Evolutionary conservation across 2,888 invertebrate genomes (phyloP).

Genomic region (Rhagonycha fulva): DNA sequence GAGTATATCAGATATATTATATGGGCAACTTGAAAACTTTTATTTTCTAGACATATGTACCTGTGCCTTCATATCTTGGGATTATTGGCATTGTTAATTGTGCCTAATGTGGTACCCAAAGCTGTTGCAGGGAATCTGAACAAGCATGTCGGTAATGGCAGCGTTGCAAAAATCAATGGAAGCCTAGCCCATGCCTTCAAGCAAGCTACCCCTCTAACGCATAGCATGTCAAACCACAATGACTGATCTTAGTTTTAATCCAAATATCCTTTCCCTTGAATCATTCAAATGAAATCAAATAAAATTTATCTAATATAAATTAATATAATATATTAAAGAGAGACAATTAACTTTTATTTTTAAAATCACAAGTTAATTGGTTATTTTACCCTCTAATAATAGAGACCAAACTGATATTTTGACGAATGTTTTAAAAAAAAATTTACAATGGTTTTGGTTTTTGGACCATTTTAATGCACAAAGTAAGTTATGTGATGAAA

Average conservation of each 20-base stretch:
- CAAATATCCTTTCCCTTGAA: not conserved
- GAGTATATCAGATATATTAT: constrained; percentile 53
- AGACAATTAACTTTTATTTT: not conserved
- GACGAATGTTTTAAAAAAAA: not conserved
- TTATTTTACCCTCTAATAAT: not conserved
- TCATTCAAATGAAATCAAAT: not conserved
- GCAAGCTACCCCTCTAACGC: constrained; percentile 49
- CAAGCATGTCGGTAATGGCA: constrained; percentile 6
- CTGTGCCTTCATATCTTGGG: constrained; percentile 55
- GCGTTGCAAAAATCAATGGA: constrained; percentile 38
- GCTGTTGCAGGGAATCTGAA: constrained; percentile 34
- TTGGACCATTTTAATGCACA: not conserved
- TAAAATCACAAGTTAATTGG: not conserved
- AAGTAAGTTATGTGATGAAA: not conserved
- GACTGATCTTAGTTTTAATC: constrained; percentile 43
- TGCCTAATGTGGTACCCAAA: constrained; percentile 50
- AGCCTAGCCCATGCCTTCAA: constrained; percentile 47
- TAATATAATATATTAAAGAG: not conserved
- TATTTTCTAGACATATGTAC: constrained; percentile 51
- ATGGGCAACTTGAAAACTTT: not conserved
- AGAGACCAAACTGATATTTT: not conserved
- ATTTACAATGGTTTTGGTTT: not conserved
- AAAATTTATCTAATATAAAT: not conserved
- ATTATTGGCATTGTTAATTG: constrained; percentile 45
- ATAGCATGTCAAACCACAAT: constrained; percentile 46